These are phyloP conservation scores for Apodemus speciosus DNA, from an alignment of 2,113 vertebrate species.

Conservation along the genomic window DNA sequence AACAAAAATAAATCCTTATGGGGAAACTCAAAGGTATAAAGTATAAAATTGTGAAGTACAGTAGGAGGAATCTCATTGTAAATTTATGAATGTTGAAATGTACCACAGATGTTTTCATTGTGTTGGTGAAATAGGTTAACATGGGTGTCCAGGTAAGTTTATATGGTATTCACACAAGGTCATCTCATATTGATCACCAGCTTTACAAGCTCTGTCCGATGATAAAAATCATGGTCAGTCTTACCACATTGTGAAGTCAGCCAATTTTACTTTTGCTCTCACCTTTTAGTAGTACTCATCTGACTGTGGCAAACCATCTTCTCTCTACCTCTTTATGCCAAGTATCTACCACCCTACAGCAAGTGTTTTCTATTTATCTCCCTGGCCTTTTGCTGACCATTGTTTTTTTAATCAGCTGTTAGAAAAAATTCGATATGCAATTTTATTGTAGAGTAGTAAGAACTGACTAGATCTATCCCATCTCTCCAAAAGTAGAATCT, in stretches of 20 bases:
- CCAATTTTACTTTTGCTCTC: not conserved
- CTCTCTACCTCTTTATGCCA: not conserved
- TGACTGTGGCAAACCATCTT: not conserved
- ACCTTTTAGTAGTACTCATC: not conserved
- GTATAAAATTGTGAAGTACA: constrained; percentile 39
- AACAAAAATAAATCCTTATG: not conserved
- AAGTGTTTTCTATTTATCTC: not conserved
- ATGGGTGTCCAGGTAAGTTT: constrained; percentile 38
- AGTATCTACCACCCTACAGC: not conserved
- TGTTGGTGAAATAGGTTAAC: constrained; percentile 20
- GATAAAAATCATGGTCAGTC: not conserved
- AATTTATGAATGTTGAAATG: constrained; percentile 29
- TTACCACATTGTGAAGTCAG: constrained; percentile 17
- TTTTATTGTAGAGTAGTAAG: not conserved
- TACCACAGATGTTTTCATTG: not conserved
- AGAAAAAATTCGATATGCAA: not conserved
- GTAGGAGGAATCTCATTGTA: not conserved
- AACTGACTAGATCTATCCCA: not conserved
- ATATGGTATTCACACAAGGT: not conserved
- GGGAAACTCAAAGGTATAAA: constrained; percentile 1
- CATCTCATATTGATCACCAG: not conserved
- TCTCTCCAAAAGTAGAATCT: not conserved
- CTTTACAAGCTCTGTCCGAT: not conserved
- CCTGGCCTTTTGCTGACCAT: not conserved
- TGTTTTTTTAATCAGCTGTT: not conserved